phyloP scores from a whole-genome alignment of 2,113 vertebrate genomes.

The Ceuthmochares aereus region DNA sequence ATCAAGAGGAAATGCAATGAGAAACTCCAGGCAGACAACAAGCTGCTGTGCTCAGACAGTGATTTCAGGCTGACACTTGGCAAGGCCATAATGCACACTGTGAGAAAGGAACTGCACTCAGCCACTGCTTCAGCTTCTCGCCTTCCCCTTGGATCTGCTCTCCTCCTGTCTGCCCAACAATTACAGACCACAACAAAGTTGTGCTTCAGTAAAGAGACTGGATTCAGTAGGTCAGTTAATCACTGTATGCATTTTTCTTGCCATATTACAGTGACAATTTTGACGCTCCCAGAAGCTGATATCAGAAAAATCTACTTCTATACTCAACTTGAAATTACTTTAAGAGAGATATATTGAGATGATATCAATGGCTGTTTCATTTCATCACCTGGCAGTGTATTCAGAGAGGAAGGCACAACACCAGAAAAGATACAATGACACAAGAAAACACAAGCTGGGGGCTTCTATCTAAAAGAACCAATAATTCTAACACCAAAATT shows the following conservation, averaged over 20 bases:
- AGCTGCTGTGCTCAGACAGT: not conserved
- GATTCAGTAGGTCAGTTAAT: not conserved
- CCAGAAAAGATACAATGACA: not conserved
- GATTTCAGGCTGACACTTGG: not conserved
- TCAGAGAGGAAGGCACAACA: not conserved
- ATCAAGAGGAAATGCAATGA: not conserved
- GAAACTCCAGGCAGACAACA: not conserved
- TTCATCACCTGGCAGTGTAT: not conserved
- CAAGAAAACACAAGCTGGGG: not conserved
- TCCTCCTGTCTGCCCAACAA: not conserved
- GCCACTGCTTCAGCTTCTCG: not conserved
- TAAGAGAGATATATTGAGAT: not conserved
- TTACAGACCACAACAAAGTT: constrained; percentile 14
- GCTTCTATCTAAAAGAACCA: not conserved
- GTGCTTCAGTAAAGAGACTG: not conserved
- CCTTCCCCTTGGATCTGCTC: not conserved
- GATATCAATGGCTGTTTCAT: not conserved
- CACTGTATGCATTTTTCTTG: not conserved
- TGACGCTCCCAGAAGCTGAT: not conserved
- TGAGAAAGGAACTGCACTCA: not conserved
- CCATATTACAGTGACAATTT: not conserved
- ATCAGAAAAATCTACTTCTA: not conserved
- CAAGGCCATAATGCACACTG: not conserved
- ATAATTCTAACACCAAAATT: not conserved
- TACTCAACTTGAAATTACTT: not conserved